Evolutionary conservation across 2,113 vertebrate genomes (phyloP), one percentile per base, ranked within the genome.

Genomic region (Cichladusa arquata): DNA sequence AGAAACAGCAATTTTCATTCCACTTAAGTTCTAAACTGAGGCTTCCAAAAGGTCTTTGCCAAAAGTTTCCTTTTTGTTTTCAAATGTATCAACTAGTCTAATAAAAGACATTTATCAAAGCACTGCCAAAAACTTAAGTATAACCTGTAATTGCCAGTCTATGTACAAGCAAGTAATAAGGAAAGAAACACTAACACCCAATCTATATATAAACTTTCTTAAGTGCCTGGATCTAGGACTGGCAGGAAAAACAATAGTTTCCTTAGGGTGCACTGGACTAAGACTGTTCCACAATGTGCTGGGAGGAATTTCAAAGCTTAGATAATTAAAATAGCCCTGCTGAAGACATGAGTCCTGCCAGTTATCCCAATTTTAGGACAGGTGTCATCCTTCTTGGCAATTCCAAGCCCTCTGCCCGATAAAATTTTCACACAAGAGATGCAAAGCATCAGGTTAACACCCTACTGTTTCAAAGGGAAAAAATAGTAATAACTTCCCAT

Each of bases 401-500:
- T 29, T 28, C 31, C 57, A 90, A 79, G 34, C 12, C 11, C 10
- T 86, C 47, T 22, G 48, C 29, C 11, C 2, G 1, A 72, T 15
- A 19, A 34, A 60, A 31, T 18, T 38, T 64, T 60, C 48, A 40
- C 4, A 14, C 14, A 28, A 29, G 48, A 40, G 24, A 48, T 76
- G 31, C 40, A 38, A 16, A 4, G 6, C 16, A 74, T 31, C 16
- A 65, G 40, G 28, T 31, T 54, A 64, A 26, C 38, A 40, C 9
- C 40, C 70, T 58, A 23, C 3, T 38, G 31, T 31, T 64, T 64
- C 48, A 26, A 61, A 23, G 10, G 8, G 2, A 38, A 91, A 74
- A 45, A 47, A 61, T 51, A 0, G 0, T 6, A 11, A 9, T 4
- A 50, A 34, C 47, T 54, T 81, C 34, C 31, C 16, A 28, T 56